These are phyloP conservation scores for Diplodus sargus DNA, from an alignment of 2,797 vertebrate species.

Conservation along the genomic window DNA sequence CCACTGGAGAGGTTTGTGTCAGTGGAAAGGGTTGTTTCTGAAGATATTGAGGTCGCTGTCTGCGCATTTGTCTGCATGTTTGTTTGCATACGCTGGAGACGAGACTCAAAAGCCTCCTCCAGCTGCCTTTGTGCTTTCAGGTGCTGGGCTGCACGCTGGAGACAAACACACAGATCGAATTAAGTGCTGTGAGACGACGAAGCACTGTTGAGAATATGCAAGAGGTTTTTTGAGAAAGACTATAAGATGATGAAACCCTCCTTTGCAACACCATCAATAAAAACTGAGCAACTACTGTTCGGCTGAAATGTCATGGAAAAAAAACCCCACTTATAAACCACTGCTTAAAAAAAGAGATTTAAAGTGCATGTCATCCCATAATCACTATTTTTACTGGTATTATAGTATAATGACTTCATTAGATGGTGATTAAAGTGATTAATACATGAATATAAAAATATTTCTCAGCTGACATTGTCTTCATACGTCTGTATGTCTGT, in stretches of 20 bases:
- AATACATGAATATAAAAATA: neutral
- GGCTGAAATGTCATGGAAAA: neutral
- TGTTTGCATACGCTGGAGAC: slow-evolving; percentile 79
- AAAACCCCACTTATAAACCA: neutral
- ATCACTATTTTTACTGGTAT: neutral
- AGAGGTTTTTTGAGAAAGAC: neutral
- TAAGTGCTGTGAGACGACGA: neutral
- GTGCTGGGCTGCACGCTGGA: slow-evolving; percentile 80
- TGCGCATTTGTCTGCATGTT: slow-evolving; percentile 33
- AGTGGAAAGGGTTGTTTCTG: slow-evolving; percentile 44
- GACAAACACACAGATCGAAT: slow-evolving; percentile 26
- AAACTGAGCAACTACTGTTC: neutral
- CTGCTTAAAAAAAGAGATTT: neutral
- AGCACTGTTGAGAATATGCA: neutral
- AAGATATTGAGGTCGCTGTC: slow-evolving; percentile 40
- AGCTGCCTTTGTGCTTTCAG: slow-evolving; percentile 82
- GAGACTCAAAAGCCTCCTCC: slow-evolving; percentile 83
- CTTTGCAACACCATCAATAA: neutral
- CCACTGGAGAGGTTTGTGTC: slow-evolving; percentile 56
- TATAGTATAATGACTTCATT: neutral
- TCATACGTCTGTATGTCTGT: neutral
- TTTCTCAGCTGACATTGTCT: neutral
- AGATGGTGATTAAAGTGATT: neutral
- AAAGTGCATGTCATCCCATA: neutral
- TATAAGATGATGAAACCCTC: neutral